Percentiles rank a stretch among this genome's conserved stretches.
These are phyloP conservation scores for Lycodopsis pacificus DNA, from an alignment of 2,797 vertebrate genomes.

Conservation along the genomic window DNA sequence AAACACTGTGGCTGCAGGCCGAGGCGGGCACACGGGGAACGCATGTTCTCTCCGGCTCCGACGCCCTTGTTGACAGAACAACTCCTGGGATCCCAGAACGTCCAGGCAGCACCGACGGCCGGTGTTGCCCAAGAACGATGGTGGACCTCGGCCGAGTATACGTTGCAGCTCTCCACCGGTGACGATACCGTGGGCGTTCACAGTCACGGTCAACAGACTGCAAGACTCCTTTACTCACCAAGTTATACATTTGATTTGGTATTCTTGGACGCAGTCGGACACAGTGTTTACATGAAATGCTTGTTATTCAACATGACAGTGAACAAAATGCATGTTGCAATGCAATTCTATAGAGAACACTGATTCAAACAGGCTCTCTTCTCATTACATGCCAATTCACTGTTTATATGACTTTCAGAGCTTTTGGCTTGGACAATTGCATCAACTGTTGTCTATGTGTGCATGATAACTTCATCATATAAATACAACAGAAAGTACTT, in stretches of 20 bases:
- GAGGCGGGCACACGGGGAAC: slow-evolving; percentile 55
- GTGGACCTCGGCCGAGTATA: not conserved
- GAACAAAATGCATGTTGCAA: not conserved
- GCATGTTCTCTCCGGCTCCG: slow-evolving; percentile 30
- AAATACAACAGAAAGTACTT: not conserved
- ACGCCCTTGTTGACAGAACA: slow-evolving; percentile 59
- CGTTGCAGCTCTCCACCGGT: not conserved
- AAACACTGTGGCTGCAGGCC: slow-evolving; percentile 47
- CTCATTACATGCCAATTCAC: not conserved
- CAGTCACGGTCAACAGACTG: slow-evolving; percentile 6
- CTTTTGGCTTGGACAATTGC: not conserved
- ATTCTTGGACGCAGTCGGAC: slow-evolving; percentile 23
- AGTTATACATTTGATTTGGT: slow-evolving; percentile 28
- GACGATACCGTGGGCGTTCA: slow-evolving; percentile 1
- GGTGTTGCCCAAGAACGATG: slow-evolving; percentile 14
- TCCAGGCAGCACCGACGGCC: slow-evolving; percentile 16
- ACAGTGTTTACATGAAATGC: slow-evolving; percentile 7
- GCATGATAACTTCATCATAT: not conserved
- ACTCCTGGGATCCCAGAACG: slow-evolving; percentile 44
- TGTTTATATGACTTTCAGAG: not conserved
- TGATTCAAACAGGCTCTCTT: not conserved
- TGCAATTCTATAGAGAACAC: not conserved
- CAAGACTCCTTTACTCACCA: not conserved
- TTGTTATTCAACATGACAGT: not conserved
- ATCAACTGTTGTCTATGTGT: not conserved